A percentile compares a stretch with the other conserved stretches of the same genome.
phyloP scores from a whole-genome alignment of 2,113 vertebrate species.

The Oenanthe oenanthe region DNA sequence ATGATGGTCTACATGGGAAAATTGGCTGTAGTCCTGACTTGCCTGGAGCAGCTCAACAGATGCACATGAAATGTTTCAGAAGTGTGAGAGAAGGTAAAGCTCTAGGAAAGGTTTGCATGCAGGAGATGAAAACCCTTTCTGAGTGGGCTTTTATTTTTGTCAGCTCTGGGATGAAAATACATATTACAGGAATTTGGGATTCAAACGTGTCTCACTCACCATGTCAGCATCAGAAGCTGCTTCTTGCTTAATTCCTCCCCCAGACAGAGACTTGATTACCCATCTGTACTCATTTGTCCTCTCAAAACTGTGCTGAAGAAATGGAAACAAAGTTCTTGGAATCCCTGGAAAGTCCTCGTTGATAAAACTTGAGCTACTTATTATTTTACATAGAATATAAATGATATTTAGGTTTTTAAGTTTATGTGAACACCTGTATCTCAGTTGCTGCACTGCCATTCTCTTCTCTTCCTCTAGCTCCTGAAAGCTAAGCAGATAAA shows the following conservation, averaged over 20 bases:
- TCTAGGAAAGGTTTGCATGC: background rate
- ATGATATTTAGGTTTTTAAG: background rate
- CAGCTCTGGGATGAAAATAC: background rate
- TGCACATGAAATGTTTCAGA: background rate
- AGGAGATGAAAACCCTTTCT: background rate
- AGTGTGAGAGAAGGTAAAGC: background rate
- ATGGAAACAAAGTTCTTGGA: background rate
- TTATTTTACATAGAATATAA: background rate
- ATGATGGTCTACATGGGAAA: background rate
- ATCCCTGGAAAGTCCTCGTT: background rate
- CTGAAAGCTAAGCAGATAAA: background rate
- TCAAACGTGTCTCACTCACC: background rate
- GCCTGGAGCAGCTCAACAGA: background rate
- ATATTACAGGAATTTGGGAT: background rate
- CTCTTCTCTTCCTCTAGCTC: background rate
- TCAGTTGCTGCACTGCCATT: background rate
- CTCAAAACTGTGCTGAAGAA: background rate
- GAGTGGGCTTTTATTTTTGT: background rate
- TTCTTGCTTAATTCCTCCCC: background rate
- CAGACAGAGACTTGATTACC: background rate
- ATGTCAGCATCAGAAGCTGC: background rate
- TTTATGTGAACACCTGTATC: background rate
- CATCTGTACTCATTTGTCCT: background rate
- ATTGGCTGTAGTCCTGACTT: background rate
- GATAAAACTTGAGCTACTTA: background rate